phyloP scores from a whole-genome alignment of 2,113 vertebrate genomes.

The Solea senegalensis region DNA sequence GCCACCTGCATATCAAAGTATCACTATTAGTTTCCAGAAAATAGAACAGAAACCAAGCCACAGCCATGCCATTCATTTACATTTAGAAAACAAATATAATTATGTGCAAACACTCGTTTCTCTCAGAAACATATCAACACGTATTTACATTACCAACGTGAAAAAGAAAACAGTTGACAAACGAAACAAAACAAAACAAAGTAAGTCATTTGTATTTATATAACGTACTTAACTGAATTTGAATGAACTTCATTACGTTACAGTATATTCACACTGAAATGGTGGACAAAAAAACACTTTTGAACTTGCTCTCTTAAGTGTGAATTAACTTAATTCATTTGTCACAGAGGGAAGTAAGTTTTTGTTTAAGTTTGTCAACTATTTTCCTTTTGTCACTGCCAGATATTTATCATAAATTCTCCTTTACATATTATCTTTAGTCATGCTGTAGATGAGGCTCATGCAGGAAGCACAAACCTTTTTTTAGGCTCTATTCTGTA shows the following conservation, averaged over 20 bases:
- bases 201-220: neutral
- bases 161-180: too few species aligned
- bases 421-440: neutral
- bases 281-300: too few species aligned
- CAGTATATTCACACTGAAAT: too few species aligned
- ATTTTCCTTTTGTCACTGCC: too few species aligned
- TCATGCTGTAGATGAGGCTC: slow-evolving; percentile 55
- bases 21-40: slow-evolving; percentile 42
- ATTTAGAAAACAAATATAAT: slow-evolving; percentile 23
- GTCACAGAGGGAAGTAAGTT: too few species aligned
- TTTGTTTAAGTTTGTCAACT: too few species aligned
- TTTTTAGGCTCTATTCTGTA: neutral
- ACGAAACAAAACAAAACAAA: too few species aligned
- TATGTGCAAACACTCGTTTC: slow-evolving; percentile 29
- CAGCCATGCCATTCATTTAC: slow-evolving; percentile 39
- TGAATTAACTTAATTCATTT: too few species aligned
- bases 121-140: slow-evolving; percentile 58
- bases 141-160: slow-evolving; percentile 27
- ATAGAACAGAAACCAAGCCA: slow-evolving; percentile 41
- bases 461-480: slow-evolving; percentile 46
- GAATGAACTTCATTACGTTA: too few species aligned
- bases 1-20: slow-evolving; percentile 59
- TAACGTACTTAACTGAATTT: neutral
- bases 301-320: too few species aligned
- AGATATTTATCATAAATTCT: too few species aligned